Base-by-base conservation (phyloP, 1,140 invertebrate species). In the Latrodectus geometricus region DNA sequence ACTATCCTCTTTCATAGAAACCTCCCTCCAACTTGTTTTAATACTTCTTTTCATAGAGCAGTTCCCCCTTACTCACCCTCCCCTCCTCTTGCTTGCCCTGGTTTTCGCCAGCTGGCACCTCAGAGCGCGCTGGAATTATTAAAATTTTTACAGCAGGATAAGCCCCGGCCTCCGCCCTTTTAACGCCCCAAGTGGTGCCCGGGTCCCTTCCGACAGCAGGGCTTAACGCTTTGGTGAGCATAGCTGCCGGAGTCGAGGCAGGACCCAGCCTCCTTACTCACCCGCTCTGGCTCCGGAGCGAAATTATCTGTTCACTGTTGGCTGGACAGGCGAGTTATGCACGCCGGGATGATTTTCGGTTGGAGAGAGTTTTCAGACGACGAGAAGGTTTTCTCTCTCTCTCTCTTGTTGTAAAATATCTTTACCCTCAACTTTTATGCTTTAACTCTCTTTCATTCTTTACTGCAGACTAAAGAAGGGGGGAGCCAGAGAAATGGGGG, bases 81-180 rank as follows among this genome's bases (percentile, higher is more conserved):
- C n/a, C 61, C 66, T 54, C n/a, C 49, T 35, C 73, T 35, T 35
- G 35, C 73, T 61, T 20, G 54, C 73, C 73, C 65, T 9, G 68
- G 49, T 49, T 48, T 70, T 21, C 49, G 54, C 66, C 78, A 80
- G 78, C 78, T 80, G 78, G 68, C 68, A 70, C 78, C 54, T 14
- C 54, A 35, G 54, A 61, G 68, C 78, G 66, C 78, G 17, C 78
- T 20, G 49, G 78, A 80, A 80, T 80, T 80, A 80, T 80, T 80
- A 80, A 80, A 80, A 80, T 80, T 80, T 80, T 80, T 80, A 80
- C 78, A 80, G 78, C 78, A 80, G 78, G 78, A 80, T 80, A 80
- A 80, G 78, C 78, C 78, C 76, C n/a, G 11, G 76, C 76, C 76
- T n/a, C 54, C 50, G 76, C 76, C 78, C 76, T 80, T 70, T 80